Percentiles rank a stretch among this genome's conserved stretches.
These are phyloP conservation scores for Molossus molossus DNA, from an alignment of 2,797 vertebrate species.

Conservation along the genomic window DNA sequence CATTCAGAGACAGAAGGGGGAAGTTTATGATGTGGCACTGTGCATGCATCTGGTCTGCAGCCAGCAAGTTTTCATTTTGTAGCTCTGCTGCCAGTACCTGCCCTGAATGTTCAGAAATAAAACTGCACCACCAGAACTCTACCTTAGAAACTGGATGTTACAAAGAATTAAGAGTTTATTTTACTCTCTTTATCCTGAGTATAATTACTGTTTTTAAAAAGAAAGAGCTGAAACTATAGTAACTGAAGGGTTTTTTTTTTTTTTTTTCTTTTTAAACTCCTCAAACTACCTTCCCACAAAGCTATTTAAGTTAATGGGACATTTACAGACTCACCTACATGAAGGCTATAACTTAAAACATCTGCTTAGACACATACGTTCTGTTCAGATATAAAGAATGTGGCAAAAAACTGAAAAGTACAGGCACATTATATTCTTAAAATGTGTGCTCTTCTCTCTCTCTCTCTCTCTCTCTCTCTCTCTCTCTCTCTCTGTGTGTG, in stretches of 20 bases:
- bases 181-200: conserved; percentile 73
- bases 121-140: conserved; percentile 67
- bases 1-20: conserved; percentile 72
- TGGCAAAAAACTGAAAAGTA: conserved; percentile 71
- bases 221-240: conserved; percentile 83
- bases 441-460: conserved; percentile 64
- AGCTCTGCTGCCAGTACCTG: conserved; percentile 77
- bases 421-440: conserved; percentile 77
- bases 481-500: background rate
- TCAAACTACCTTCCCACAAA: conserved; percentile 88
- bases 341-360: conserved; percentile 88
- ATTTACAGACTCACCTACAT: conserved; percentile 85
- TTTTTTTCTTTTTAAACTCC: conserved; percentile 68
- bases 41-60: conserved; percentile 70
- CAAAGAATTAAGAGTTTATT: conserved; percentile 77
- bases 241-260: conserved; percentile 61
- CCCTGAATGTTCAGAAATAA: conserved; percentile 76
- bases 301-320: conserved; percentile 84
- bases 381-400: conserved; percentile 68
- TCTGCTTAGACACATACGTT: conserved; percentile 82
- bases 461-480: too few species aligned
- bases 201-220: conserved; percentile 79
- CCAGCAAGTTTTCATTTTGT: conserved; percentile 79
- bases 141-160: conserved; percentile 62
- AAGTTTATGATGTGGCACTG: conserved; percentile 74